Percentiles rank a stretch among this genome's conserved stretches.
Evolutionary conservation across 1,140 invertebrate species (phyloP).

Genomic region (Drosophila bocqueti): DNA sequence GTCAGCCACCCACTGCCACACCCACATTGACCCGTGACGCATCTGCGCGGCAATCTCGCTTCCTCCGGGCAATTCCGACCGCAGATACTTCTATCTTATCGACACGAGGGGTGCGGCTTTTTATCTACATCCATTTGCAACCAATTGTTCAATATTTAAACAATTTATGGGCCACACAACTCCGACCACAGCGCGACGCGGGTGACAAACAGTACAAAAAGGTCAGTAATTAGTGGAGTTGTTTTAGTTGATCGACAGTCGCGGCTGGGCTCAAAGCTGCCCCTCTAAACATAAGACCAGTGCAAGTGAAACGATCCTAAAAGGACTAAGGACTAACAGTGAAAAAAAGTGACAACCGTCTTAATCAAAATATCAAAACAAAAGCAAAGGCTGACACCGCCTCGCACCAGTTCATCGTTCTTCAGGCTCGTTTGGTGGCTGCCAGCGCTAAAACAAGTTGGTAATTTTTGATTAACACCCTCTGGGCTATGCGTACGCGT

Average conservation of each 20-base stretch:
- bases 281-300: background rate
- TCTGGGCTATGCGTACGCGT: slow-evolving; percentile 35
- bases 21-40: slow-evolving; percentile 40
- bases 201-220: slow-evolving; percentile 62
- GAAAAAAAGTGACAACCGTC: background rate
- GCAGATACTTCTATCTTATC: slow-evolving; percentile 72
- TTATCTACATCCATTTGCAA: slow-evolving; percentile 66
- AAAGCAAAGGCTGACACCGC: slow-evolving; percentile 31
- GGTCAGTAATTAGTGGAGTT: slow-evolving; percentile 70
- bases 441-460: slow-evolving; percentile 66
- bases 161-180: slow-evolving; percentile 68
- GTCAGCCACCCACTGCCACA: slow-evolving; percentile 46
- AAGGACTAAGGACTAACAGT: slow-evolving; percentile 48
- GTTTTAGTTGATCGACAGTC: slow-evolving; percentile 56
- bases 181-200: slow-evolving; percentile 10
- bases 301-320: background rate
- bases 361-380: background rate
- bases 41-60: slow-evolving; percentile 50
- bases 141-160: slow-evolving; percentile 81
- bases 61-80: slow-evolving; percentile 62
- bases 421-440: slow-evolving; percentile 41
- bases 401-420: slow-evolving; percentile 59
- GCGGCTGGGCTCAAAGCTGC: slow-evolving; percentile 10
- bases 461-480: slow-evolving; percentile 73
- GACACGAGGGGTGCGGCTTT: slow-evolving; percentile 59